Percentiles rank a stretch among this genome's conserved stretches.
Conservation (phyloP, 1,140 invertebrate genomes). For the Globodera rostochiensis region DNA sequence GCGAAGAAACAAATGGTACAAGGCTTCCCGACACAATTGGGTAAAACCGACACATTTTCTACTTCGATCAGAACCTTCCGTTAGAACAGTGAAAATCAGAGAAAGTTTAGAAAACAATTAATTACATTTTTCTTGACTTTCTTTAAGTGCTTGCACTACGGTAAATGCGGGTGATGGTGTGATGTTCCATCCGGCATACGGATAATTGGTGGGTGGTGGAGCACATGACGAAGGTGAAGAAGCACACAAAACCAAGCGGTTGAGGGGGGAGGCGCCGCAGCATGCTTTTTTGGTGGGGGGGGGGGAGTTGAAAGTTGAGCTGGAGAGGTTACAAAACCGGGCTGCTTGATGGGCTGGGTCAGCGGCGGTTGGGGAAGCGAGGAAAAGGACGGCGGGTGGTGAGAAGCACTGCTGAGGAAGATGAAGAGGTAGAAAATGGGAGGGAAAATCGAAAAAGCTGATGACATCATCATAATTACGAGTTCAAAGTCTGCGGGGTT, state of each 20-base stretch:
- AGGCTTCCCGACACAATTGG: not conserved
- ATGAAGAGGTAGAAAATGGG: not conserved
- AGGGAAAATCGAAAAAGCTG: not conserved
- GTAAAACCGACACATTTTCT: not conserved
- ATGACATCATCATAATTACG: not conserved
- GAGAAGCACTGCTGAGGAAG: not conserved
- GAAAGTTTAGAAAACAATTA: not conserved
- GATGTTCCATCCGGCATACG: not conserved
- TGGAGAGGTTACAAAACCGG: not conserved
- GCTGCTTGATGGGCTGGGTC: not conserved
- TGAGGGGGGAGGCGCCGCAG: not conserved
- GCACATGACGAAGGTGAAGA: not conserved
- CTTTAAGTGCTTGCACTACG: not conserved
- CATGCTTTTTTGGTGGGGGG: not conserved
- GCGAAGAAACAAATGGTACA: conserved; percentile 5
- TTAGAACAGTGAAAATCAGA: not conserved
- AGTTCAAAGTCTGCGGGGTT: too few relatives aligned
- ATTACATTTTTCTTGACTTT: not conserved
- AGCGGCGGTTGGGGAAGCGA: not conserved
- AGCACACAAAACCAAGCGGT: not conserved
- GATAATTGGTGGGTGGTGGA: not conserved
- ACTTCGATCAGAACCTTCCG: conserved; percentile 4
- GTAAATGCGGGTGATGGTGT: not conserved
- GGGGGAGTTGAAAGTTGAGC: not conserved
- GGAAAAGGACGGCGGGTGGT: not conserved